Base-by-base conservation (phyloP, 2,888 invertebrate genomes). In the Rotaria magnacalcarata region DNA sequence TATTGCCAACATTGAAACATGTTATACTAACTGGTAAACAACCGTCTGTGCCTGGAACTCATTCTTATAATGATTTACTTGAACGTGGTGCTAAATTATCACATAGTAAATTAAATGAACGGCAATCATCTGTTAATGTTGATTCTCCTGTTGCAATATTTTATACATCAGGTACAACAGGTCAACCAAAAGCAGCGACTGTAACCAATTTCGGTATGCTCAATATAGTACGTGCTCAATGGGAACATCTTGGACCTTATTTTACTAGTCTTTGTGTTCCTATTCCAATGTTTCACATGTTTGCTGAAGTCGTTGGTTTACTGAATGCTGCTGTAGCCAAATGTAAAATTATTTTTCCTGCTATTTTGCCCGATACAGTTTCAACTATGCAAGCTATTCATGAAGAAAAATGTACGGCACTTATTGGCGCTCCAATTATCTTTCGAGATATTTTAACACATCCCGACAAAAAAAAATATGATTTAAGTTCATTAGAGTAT, bases 371-470 rank as follows among this genome's bases (percentile, higher is more conserved):
- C 10, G 85, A 85, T 34, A 58, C 86, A 27, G n/a, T 85, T 47
- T 56, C 75, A 24, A 80, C 85, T 2, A 47, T 86, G 43, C 52
- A 86, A 85, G 93, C 94, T 0, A 93, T 95, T 10, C 91, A 92
- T 47, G 90, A 93, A 47, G 94, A 95, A 90, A 93, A 93, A 89
- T 95, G 95, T 89, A 93, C 93, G 0, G 90, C 93, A 1, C 90
- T 94, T 50, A 94, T 94, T 89, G 95, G 95, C 60, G 95, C 95
- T 0, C 95, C 96, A 14, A 95, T 95, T 5, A 95, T 95, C 95
- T 94, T 94, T 90, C 93, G 94, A 19, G 95, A 95, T 91, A 92
- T 95, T 88, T 90, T 95, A 80, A 92, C 92, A 87, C 90, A 90
- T 86, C 90, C 90, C 0, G 86, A 89, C 47, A 89, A 90, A 84